Evolutionary conservation across 2,113 vertebrate species (phyloP).

Genomic region (Erythrocercus mccallii): DNA sequence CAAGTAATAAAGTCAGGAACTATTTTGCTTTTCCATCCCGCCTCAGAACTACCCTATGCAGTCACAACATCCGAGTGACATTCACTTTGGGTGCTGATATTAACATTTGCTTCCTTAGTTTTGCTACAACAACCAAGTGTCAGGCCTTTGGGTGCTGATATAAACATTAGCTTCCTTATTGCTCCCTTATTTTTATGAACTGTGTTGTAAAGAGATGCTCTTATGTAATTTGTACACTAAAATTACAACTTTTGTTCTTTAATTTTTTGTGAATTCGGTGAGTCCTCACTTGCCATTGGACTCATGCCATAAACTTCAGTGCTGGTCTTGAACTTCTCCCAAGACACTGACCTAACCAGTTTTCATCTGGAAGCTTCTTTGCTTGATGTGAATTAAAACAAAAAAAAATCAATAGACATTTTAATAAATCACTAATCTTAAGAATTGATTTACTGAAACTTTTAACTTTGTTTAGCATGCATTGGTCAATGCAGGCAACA

Average conservation of each 20-base stretch:
- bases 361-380: not conserved
- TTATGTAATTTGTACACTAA: not conserved
- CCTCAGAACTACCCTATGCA: not conserved
- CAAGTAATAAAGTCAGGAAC: not conserved
- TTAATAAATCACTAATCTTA: not conserved
- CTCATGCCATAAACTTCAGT: not conserved
- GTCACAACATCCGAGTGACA: not conserved
- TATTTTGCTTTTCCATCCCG: not conserved
- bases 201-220: not conserved
- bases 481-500: not conserved
- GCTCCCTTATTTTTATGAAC: not conserved
- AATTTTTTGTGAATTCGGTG: not conserved
- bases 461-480: fast-evolving
- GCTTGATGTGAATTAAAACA: not conserved
- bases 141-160: not conserved
- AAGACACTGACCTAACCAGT: not conserved
- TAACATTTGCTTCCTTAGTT: not conserved
- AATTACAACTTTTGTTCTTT: not conserved
- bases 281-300: not conserved
- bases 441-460: not conserved
- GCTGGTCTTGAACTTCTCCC: not conserved
- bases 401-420: not conserved
- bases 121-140: not conserved
- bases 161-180: not conserved
- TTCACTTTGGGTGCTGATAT: not conserved